A percentile compares a stretch with the other conserved stretches of the same genome.
phyloP scores from a whole-genome alignment of 1,140 invertebrate genomes.

The Ganaspis sp. region DNA sequence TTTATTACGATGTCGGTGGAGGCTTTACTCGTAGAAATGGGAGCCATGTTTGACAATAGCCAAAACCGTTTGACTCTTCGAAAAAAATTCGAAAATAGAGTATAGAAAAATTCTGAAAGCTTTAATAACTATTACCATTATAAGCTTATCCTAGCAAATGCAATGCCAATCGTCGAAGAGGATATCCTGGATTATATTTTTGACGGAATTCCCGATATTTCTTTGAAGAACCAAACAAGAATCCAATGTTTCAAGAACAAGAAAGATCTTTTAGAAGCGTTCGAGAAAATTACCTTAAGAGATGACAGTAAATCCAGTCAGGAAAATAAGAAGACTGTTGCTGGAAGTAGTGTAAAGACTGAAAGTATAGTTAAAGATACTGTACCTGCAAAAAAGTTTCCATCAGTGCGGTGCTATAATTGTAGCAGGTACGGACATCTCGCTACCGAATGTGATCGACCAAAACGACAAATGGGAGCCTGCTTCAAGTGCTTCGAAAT shows the following conservation, averaged over 20 bases:
- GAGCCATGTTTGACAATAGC: conserved; percentile 32
- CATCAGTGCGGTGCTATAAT: neutral
- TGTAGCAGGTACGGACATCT: neutral
- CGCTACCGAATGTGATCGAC: neutral
- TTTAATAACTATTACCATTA: too few relatives aligned
- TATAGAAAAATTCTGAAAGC: conserved; percentile 38
- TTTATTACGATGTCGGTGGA: conserved; percentile 13
- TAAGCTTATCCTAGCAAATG: too few relatives aligned
- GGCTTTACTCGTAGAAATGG: conserved; percentile 24
- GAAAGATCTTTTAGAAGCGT: neutral
- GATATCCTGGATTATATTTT: too few relatives aligned
- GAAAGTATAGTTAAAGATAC: neutral
- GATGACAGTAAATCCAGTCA: neutral
- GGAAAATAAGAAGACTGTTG: neutral
- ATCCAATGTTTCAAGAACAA: neutral
- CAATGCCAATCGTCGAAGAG: too few relatives aligned
- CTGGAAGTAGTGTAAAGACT: neutral
- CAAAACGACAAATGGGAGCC: accelerated
- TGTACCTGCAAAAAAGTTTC: neutral
- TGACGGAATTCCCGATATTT: conserved; percentile 34
- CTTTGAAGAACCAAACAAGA: conserved; percentile 20
- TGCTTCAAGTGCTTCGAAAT: neutral
- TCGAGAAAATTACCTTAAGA: neutral
- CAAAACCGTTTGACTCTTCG: neutral
- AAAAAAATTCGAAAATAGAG: conserved; percentile 38